Conservation (phyloP, 2,113 vertebrate species). For the Caloenas nicobarica region DNA sequence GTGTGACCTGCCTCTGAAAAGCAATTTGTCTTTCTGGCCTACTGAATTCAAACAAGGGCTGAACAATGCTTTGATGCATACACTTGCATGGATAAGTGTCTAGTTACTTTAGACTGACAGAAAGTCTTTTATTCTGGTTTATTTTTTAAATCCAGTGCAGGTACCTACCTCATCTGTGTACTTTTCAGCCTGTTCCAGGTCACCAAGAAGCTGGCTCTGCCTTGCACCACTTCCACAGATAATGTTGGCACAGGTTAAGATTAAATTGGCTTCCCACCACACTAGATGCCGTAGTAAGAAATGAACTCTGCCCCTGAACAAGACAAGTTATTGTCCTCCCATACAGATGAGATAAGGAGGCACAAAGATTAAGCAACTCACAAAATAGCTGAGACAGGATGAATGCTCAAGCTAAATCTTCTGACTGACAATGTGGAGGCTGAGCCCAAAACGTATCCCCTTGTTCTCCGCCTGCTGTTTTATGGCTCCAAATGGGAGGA, state of each 20-base stretch:
- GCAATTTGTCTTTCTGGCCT: constrained; percentile 8
- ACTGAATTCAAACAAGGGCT: constrained; percentile 15
- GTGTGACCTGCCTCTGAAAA: constrained; percentile 36
- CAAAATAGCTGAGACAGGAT: background rate
- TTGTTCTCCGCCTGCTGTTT: background rate
- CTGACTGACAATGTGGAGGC: background rate
- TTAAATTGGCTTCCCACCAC: background rate
- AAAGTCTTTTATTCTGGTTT: background rate
- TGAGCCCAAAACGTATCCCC: background rate
- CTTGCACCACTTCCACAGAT: background rate
- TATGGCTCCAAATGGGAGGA: background rate
- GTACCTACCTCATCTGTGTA: background rate
- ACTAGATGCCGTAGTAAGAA: background rate
- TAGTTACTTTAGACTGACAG: background rate
- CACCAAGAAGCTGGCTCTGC: background rate
- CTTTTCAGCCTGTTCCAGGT: background rate
- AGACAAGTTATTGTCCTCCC: background rate
- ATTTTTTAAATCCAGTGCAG: background rate
- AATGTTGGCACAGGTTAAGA: background rate
- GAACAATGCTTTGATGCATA: background rate
- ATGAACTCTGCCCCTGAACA: background rate
- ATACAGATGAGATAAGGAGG: background rate
- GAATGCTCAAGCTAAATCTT: background rate
- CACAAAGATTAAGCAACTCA: background rate
- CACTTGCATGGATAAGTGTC: background rate